Base-by-base conservation (phyloP, 2,888 invertebrate species). In the Lithophane ornitopus region DNA sequence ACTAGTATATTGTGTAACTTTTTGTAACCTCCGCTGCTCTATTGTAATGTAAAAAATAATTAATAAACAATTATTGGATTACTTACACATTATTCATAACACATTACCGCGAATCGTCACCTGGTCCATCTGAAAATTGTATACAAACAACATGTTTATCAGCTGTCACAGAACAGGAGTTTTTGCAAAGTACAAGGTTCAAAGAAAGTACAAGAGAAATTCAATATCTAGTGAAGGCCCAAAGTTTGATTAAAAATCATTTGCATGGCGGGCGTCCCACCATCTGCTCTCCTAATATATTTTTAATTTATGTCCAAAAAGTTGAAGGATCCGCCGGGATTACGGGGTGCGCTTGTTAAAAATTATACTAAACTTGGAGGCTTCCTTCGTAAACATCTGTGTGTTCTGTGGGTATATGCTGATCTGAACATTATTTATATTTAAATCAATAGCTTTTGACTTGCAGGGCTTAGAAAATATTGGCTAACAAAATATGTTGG, bases 301-400 rank as follows among this genome's bases (percentile, higher is more conserved):
- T 95, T 95, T 95, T 95, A 95, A 95, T 95, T 95, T 95, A 95
- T 95, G 92, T 93, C 92, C 92, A 88, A 89, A 93, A 95, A 94
- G 92, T 95, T 95, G 91, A 89, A 90, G 91, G 90, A 86, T 91
- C 88, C 89, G 85, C 88, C 77, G 69, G 87, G 78, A 84, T 87
- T 87, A 82, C 74, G 34, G 80, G 77, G 71, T 78, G 67, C 65
- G 89, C 90, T 92, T 93, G 92, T 92, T 92, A 92, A 92, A 91
- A 92, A 91, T 89, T 92, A 90, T 89, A 88, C 88, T 85, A 79
- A 91, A 90, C 87, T 91, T 90, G 76, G 89, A 87, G 88, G 88
- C 87, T 90, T 90, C 89, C 84, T 90, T 88, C 68, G 80, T 85
- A 85, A 88, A 87, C 83, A 87, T 74, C 84, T 84, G 81, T 71